Conservation (phyloP, 1,140 invertebrate genomes). For the Adoxophyes honmai region DNA sequence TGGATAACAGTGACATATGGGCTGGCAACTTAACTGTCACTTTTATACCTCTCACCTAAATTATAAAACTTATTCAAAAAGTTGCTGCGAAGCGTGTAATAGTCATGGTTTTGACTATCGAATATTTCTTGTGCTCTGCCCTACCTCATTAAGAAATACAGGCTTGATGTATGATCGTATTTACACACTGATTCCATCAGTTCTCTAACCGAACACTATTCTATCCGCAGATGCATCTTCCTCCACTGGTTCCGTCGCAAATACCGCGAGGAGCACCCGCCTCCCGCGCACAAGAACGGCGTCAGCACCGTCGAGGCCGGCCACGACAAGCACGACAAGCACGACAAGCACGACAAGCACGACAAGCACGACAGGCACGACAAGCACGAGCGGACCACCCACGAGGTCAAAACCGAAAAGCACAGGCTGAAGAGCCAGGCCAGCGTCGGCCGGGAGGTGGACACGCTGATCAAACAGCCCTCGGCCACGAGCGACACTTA, state of each 20-base stretch:
- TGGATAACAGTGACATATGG: too few species aligned
- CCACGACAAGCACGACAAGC: slow-evolving; percentile 26
- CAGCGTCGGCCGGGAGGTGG: slow-evolving; percentile 51
- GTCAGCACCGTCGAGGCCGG: slow-evolving; percentile 11
- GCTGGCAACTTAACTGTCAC: too few species aligned
- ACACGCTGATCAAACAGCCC: slow-evolving; percentile 51
- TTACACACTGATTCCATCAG: too few species aligned
- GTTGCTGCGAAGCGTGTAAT: too few species aligned
- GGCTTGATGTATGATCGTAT: too few species aligned
- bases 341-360: slow-evolving; percentile 21
- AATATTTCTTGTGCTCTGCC: too few species aligned
- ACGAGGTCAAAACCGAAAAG: slow-evolving; percentile 33
- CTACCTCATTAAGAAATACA: too few species aligned
- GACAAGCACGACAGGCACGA: slow-evolving; percentile 21
- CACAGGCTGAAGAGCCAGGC: slow-evolving; percentile 57
- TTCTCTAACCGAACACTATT: too few species aligned
- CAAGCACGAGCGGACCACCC: slow-evolving; percentile 23
- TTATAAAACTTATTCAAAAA: too few species aligned
- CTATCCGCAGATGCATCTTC: slow-evolving; percentile 56
- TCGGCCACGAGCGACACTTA: slow-evolving; percentile 59
- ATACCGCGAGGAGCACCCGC: slow-evolving; percentile 40
- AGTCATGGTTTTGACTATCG: too few species aligned
- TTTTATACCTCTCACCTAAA: too few species aligned
- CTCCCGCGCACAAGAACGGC: slow-evolving; percentile 18
- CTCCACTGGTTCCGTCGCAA: slow-evolving; percentile 61